Evolutionary conservation across 2,113 vertebrate species (phyloP), one percentile per base, ranked within the genome.

Genomic region (Suncus etruscus): DNA sequence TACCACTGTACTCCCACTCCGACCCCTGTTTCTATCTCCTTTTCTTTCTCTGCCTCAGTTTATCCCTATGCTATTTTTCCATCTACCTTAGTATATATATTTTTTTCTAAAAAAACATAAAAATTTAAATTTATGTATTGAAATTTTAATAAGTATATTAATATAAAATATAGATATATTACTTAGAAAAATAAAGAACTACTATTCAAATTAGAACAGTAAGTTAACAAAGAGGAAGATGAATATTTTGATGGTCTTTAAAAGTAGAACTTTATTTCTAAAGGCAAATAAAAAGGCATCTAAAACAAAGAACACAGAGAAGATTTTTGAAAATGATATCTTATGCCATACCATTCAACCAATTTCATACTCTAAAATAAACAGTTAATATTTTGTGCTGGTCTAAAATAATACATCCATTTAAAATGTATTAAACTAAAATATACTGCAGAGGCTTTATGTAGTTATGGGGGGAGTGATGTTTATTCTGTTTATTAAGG

Each of bases 401-500:
- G 73, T 32, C 83, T 51, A 51, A 70, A 1, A 16, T 16, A 72
- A 31, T 66, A 7, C 8, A 29, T 66, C 65, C 18, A 61, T 4
- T 2, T 66, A 66, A 66, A 66, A 29, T 11, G 2, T 27, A 25
- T 66, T 27, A 88, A 77, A 3, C 48, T 90, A 47, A 78, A 39
- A 2, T 61, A 32, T 4, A 10, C 0, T 69, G 27, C 11, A 39
- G 11, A 2, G 31, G 39, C 9, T 54, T 84, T 73, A 47, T n/a
- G 27, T 68, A 32, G 89, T 1, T 65, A 78, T 58, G 75, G 20
- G 11, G 18, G 24, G 83, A 83, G 69, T 68, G 47, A 61, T 27
- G 82, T 87, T 16, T 51, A 80, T 87, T 76, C 16, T 89, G 14
- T 65, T 89, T 91, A 77, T 51, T 73, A 91, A 82, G 22, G 25